Evolutionary conservation across 1,140 invertebrate genomes (phyloP).

Genomic region (Musca vetustissima): DNA sequence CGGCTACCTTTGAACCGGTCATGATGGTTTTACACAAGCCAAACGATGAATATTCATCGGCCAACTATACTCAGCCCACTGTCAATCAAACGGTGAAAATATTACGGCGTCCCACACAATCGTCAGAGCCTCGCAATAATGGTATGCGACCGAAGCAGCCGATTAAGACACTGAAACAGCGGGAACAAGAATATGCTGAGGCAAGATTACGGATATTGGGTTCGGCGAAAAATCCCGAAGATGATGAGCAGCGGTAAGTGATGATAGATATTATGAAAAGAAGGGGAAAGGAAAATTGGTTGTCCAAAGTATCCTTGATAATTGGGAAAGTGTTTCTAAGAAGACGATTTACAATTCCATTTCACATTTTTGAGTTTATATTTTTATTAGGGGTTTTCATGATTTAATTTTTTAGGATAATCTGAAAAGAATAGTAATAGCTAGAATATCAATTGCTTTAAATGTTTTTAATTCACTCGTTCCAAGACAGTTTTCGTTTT

Average conservation of each 20-base stretch:
- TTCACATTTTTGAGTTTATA: too few relatives aligned
- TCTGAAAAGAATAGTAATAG: too few relatives aligned
- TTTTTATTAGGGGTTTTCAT: too few relatives aligned
- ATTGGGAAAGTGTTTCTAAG: too few relatives aligned
- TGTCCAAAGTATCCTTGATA: too few relatives aligned
- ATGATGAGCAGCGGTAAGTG: conserved; percentile 56
- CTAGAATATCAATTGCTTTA: too few relatives aligned
- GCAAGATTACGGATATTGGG: conserved; percentile 81
- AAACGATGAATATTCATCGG: conserved; percentile 59
- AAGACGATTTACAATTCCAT: too few relatives aligned
- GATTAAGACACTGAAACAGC: conserved; percentile 81
- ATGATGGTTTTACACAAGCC: conserved; percentile 51
- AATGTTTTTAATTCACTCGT: too few relatives aligned
- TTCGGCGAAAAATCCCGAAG: conserved; percentile 75
- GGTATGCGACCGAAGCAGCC: conserved; percentile 64
- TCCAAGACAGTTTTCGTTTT: too few relatives aligned
- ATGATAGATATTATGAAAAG: too few relatives aligned
- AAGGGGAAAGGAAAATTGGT: too few relatives aligned
- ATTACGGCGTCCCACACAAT: conserved; percentile 70
- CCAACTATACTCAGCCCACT: conserved; percentile 58
- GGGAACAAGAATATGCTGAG: conserved; percentile 86
- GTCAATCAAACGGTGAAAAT: conserved; percentile 78
- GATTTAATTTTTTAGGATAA: too few relatives aligned
- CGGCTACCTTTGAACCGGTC: conserved; percentile 35
- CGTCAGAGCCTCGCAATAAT: conserved; percentile 60